Evolutionary conservation across 2,797 vertebrate species (phyloP), one percentile per base, ranked within the genome.

Genomic region (Borostomias antarcticus): DNA sequence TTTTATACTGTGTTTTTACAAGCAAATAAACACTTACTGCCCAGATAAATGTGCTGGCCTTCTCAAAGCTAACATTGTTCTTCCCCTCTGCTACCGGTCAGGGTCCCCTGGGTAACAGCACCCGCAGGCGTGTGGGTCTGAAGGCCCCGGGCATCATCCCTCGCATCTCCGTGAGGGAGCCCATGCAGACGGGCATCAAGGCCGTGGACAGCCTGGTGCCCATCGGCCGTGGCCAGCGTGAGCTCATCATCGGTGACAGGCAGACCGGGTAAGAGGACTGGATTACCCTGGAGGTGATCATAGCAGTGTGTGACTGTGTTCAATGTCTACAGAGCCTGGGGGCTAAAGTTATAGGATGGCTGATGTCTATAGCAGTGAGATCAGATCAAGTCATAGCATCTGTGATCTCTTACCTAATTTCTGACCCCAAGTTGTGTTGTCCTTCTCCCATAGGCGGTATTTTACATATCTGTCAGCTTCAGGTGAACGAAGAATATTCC

Each of bases 101-200:
- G 96, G 96, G 96, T 70, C 85, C 96, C 56, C 21, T 99, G 75
- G 86, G 90, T 29, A 87, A 92, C 5, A 94, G 90, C 54, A 76
- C 4, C 3, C 96, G 95, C 64, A 94, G 96, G 63, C 94, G 96
- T 87, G 96, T 99, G 78, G 96, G 96, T 62, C 90, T 99, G 68
- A 98, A 99, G 88, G 97, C 96, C 35, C 96, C 96, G 64, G 95
- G 96, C 51, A 98, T 99, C 89, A 98, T 98, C 83, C 97, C 96
- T 32, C 94, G 97, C 72, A 98, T 98, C 81, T 98, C 97, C 72
- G 96, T 98, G 88, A 92, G 95, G 70, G 96, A 99, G 71, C 97
- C 96, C 28, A 98, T 98, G 96, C 96, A 99, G 87, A 98, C 96
- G 28, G 96, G 96, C 40, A 99, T 99, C 85, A 98, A 98, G 88